Evolutionary conservation across 2,888 invertebrate species (phyloP).

Genomic region (Ptychoptera albimana): DNA sequence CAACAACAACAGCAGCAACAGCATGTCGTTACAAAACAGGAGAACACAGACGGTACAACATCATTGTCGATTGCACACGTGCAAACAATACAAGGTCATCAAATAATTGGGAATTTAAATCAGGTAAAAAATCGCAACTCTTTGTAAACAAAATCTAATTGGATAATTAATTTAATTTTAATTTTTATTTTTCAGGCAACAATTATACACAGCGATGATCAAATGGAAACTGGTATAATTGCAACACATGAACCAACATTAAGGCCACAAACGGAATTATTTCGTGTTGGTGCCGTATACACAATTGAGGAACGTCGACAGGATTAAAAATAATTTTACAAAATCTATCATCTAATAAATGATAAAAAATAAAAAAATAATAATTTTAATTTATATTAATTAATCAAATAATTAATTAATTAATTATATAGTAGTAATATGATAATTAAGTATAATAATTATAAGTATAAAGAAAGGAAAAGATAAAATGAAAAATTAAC

Average conservation of each 20-base stretch:
- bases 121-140: conserved; percentile 32
- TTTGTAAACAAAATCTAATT: conserved; percentile 7
- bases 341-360: not conserved
- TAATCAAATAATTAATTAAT: no score
- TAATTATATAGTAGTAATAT: no score
- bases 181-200: conserved; percentile 19
- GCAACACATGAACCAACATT: conserved; percentile 14
- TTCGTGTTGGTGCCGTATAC: conserved; percentile 14
- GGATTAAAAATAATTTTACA: conserved; percentile 3
- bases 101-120: conserved; percentile 30
- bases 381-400: no score
- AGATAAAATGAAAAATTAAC: no score
- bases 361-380: not conserved
- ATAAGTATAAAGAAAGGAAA: no score
- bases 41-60: conserved; percentile 29
- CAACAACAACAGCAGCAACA: conserved; percentile 1
- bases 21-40: conserved; percentile 28
- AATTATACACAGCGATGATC: conserved; percentile 32
- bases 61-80: conserved; percentile 30
- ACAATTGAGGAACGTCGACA: conserved; percentile 11
- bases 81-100: conserved; percentile 31
- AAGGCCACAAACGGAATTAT: conserved; percentile 12
- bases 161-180: conserved; percentile 3
- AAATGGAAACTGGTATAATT: conserved; percentile 18
- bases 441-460: no score